Evolutionary conservation across 1,140 invertebrate species (phyloP).

Genomic region (Heliconius congener): DNA sequence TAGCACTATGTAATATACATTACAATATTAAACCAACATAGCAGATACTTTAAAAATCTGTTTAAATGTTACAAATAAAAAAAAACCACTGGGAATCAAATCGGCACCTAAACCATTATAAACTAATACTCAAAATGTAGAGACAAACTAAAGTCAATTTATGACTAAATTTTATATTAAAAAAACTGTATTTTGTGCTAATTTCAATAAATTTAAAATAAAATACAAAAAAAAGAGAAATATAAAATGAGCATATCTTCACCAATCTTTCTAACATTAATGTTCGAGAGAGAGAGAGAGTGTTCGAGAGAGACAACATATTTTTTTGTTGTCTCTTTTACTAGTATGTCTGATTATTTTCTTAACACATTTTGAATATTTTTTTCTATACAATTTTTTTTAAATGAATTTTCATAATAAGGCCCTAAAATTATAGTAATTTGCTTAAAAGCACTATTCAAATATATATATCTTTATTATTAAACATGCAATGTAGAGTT

Average conservation of each 20-base stretch:
- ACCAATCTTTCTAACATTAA: background rate
- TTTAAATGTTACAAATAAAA: background rate
- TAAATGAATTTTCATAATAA: no score
- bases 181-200: background rate
- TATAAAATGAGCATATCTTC: background rate
- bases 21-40: background rate
- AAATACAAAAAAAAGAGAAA: background rate
- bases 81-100: background rate
- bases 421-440: no score
- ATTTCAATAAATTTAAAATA: background rate
- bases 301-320: background rate
- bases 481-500: no score
- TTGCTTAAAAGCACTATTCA: no score
- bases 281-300: background rate
- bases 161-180: background rate
- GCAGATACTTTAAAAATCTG: background rate
- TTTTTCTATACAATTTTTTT: no score
- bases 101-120: background rate
- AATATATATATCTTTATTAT: no score
- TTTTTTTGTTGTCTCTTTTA: no score
- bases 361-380: no score
- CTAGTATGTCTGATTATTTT: no score
- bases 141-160: background rate
- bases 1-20: slow-evolving; percentile 10
- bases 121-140: background rate